Evolutionary conservation across 2,797 vertebrate genomes (phyloP).

Genomic region (Peromyscus eremicus): DNA sequence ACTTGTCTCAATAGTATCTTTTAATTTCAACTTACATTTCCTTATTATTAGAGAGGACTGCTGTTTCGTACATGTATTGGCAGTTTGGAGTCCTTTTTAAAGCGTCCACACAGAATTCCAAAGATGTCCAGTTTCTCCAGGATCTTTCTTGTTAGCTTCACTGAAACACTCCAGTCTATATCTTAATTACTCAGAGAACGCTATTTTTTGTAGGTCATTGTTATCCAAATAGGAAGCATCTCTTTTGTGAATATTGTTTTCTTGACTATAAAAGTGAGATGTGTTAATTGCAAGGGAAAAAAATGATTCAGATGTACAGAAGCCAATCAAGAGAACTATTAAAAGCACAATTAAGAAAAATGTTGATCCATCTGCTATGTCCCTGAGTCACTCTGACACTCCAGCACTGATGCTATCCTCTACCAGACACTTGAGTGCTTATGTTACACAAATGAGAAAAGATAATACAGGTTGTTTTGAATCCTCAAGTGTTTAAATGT

Average conservation of each 20-base stretch:
- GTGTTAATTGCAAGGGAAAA: not conserved
- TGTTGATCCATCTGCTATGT: not conserved
- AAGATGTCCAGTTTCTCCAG: not conserved
- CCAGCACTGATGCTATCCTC: not conserved
- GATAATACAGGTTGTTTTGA: not conserved
- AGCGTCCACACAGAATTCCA: slow-evolving; percentile 9
- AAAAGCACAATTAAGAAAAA: not conserved
- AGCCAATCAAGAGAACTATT: not conserved
- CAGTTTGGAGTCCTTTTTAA: slow-evolving; percentile 47
- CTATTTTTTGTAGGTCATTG: not conserved
- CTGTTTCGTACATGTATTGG: not conserved
- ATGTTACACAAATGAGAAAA: not conserved
- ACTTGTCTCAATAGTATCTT: not conserved
- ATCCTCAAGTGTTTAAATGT: not conserved
- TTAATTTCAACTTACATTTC: not conserved
- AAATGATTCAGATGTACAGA: not conserved
- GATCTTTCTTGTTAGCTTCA: slow-evolving; percentile 15
- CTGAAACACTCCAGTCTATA: slow-evolving; percentile 15
- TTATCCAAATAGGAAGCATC: slow-evolving; percentile 37
- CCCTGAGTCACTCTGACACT: not conserved
- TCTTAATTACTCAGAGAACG: not conserved
- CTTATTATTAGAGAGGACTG: not conserved
- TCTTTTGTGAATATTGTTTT: not conserved
- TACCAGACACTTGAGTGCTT: not conserved
- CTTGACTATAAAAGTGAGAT: not conserved